Base-by-base conservation (phyloP, 2,888 invertebrate species). In the Heliconius aoede region DNA sequence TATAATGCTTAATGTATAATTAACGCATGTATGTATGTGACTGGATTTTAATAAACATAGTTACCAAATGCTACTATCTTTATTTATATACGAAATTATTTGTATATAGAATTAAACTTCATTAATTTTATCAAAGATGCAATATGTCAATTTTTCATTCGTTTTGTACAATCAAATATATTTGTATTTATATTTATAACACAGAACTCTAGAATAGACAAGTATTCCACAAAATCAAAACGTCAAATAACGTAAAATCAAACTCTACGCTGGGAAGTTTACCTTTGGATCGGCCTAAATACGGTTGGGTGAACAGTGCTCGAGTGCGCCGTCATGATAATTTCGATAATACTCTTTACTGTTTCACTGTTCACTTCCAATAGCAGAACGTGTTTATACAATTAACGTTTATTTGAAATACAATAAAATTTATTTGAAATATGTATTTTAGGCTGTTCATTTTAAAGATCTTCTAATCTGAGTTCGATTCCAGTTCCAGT, bases 311-410 rank as follows among this genome's bases (percentile, higher is more conserved):
- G 80, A 82, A 69, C 82, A 68, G 78, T 74, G 82, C 79, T 80
- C 79, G 82, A 81, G 83, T 79, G 86, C 65, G 72, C 76, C 32
- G 78, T 28, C 74, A 36, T 76, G 71, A 78, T 76, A 86, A 86
- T 86, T 84, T 83, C 80, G 79, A 84, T 85, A 86, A 86, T 86
- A 83, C 83, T 83, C 82, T 85, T 81, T 80, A 83, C 81, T 80
- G 78, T 77, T 76, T 74, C 79, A 74, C 82, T 82, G 82, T 85
- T 78, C 83, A 80, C 82, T 86, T 77, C 71, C 73, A 78, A 74
- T 74, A 69, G 79, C 85, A 86, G 86, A 81, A 82, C 75, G 81
- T 79, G 83, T 87, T 84, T 84, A 81, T 78, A 72, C 28, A 46
- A 69, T 76, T 74, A 65, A 74, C 77, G 55, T 77, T 4, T 40